Evolutionary conservation across 2,113 vertebrate species (phyloP).

Genomic region (Bettongia penicillata): DNA sequence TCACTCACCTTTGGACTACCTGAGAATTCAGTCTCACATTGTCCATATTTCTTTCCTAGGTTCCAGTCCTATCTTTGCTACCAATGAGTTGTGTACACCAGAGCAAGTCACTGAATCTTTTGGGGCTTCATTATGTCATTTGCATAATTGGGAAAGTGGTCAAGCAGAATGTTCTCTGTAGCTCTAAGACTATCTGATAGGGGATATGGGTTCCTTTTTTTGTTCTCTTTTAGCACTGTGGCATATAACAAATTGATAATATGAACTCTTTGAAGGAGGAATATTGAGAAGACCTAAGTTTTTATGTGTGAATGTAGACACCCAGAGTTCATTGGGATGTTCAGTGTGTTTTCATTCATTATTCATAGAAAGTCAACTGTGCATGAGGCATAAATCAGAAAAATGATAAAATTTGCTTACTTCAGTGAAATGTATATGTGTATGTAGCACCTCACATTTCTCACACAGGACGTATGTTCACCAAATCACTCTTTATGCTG

Average conservation of each 20-base stretch:
- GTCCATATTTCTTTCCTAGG: not conserved
- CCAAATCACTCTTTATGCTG: not conserved
- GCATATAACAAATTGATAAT: not conserved
- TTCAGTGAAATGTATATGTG: not conserved
- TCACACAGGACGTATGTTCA: not conserved
- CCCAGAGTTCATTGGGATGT: not conserved
- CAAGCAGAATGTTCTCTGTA: not conserved
- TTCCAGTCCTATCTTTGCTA: not conserved
- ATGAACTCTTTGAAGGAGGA: not conserved
- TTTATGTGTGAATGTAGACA: not conserved
- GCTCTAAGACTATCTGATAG: not conserved
- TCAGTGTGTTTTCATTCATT: not conserved
- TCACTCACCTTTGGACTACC: not conserved
- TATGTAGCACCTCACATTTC: not conserved
- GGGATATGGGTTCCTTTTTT: not conserved
- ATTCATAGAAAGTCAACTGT: not conserved
- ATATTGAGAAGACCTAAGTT: not conserved
- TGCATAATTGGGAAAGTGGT: not conserved
- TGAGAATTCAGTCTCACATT: not conserved
- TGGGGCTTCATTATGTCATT: not conserved
- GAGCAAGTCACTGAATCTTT: not conserved
- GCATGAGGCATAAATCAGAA: not conserved
- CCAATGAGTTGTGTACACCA: not conserved
- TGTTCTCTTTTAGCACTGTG: too few relatives aligned
- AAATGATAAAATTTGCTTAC: too few relatives aligned